These are phyloP conservation scores for Trichopria drosophilae DNA, from an alignment of 2,888 invertebrate genomes.

Conservation along the genomic window DNA sequence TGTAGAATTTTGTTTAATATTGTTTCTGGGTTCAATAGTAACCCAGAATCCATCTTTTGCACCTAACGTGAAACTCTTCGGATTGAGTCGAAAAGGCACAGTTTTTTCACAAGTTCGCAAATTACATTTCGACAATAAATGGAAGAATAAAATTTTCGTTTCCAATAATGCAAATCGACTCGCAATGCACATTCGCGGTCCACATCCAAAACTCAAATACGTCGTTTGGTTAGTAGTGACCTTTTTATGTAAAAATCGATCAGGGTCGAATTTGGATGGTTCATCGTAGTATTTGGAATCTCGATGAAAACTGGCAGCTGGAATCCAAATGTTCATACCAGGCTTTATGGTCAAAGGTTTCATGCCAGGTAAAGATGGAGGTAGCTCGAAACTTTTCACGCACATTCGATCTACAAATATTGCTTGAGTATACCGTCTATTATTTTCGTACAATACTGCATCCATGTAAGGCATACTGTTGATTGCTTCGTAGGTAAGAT, in stretches of 20 bases:
- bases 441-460: constrained; percentile 57
- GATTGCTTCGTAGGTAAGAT: constrained; percentile 57
- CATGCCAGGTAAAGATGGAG: constrained; percentile 44
- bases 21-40: no score
- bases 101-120: constrained; percentile 54
- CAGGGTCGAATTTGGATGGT: constrained; percentile 56
- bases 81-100: no score
- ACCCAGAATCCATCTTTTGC: no score
- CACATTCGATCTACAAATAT: constrained; percentile 46
- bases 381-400: constrained; percentile 46
- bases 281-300: constrained; percentile 52
- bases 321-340: constrained; percentile 48
- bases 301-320: constrained; percentile 49
- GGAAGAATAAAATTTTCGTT: constrained; percentile 39
- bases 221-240: constrained; percentile 24
- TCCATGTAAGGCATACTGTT: constrained; percentile 62
- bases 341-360: constrained; percentile 46
- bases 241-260: constrained; percentile 40
- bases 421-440: constrained; percentile 45
- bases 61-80: no score
- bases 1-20: no score
- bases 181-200: constrained; percentile 46
- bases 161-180: constrained; percentile 56
- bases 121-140: constrained; percentile 38
- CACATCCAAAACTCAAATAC: constrained; percentile 44